Percentiles rank a stretch among this genome's conserved stretches.
phyloP scores from a whole-genome alignment of 2,113 vertebrate species.

The Brachypodius melanocephalos region DNA sequence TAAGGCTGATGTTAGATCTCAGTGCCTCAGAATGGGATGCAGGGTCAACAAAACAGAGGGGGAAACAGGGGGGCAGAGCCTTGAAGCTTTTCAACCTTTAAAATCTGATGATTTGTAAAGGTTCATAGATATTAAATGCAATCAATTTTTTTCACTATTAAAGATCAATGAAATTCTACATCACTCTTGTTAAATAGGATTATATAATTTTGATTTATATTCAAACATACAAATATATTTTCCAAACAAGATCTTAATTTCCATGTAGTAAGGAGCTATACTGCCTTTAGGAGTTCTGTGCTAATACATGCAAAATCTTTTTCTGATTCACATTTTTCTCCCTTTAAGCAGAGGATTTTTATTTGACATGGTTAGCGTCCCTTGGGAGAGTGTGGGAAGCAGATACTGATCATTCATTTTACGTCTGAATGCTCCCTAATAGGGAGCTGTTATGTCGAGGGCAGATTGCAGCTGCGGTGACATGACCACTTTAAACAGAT shows the following conservation, averaged over 20 bases:
- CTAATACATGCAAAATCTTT: not conserved
- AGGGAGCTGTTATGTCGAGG: not conserved
- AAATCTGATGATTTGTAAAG: not conserved
- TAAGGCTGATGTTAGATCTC: not conserved
- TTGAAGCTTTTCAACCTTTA: not conserved
- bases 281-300: not conserved
- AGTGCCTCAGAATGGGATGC: not conserved
- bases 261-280: not conserved
- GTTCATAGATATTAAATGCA: not conserved
- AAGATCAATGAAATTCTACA: not conserved
- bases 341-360: not conserved
- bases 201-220: not conserved
- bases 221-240: not conserved
- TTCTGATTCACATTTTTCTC: not conserved
- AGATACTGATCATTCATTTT: conserved; percentile 22
- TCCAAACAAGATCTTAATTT: not conserved
- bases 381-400: not conserved
- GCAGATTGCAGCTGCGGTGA: not conserved
- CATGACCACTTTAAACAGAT: not conserved
- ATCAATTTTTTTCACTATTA: not conserved
- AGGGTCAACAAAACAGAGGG: not conserved
- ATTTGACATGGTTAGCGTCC: not conserved
- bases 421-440: not conserved
- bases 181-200: not conserved
- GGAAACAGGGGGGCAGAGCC: not conserved